These are phyloP conservation scores for Acleris sparsana DNA, from an alignment of 2,888 invertebrate genomes.

Conservation along the genomic window DNA sequence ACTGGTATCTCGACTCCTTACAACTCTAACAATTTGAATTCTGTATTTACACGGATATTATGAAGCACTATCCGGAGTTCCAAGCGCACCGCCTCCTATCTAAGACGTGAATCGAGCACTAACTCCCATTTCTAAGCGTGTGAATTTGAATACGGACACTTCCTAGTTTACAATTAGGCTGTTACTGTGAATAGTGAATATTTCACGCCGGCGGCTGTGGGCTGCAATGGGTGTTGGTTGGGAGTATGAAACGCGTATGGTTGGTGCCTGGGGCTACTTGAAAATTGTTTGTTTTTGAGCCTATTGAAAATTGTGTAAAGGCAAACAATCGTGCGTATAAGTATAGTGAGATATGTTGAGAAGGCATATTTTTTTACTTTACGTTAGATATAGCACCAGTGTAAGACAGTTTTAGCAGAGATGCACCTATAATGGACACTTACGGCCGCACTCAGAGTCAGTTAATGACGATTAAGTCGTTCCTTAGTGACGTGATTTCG, in stretches of 20 bases:
- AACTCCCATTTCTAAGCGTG: constrained; percentile 41
- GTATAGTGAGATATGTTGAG: no score
- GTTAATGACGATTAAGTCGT: no score
- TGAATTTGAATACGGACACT: constrained; percentile 47
- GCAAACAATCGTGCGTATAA: no score
- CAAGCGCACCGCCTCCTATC: constrained; percentile 46
- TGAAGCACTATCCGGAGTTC: constrained; percentile 11
- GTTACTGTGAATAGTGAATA: constrained; percentile 24
- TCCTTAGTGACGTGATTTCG: no score
- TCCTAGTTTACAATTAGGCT: constrained; percentile 58
- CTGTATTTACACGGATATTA: constrained; percentile 14
- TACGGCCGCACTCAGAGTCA: no score
- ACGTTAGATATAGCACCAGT: no score
- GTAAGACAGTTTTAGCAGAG: no score
- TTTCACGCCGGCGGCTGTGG: constrained; percentile 17
- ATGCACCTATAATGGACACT: no score
- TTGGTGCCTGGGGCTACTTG: background rate
- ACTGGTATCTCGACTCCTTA: background rate
- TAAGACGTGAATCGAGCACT: constrained; percentile 48
- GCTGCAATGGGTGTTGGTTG: constrained; percentile 7
- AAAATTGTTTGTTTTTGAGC: background rate
- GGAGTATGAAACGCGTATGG: constrained; percentile 19
- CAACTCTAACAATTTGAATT: constrained; percentile 5
- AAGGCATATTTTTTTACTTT: background rate
- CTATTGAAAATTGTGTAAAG: no score